Base-by-base conservation (phyloP, 2,113 vertebrate genomes). In the Clarias batrachus region DNA sequence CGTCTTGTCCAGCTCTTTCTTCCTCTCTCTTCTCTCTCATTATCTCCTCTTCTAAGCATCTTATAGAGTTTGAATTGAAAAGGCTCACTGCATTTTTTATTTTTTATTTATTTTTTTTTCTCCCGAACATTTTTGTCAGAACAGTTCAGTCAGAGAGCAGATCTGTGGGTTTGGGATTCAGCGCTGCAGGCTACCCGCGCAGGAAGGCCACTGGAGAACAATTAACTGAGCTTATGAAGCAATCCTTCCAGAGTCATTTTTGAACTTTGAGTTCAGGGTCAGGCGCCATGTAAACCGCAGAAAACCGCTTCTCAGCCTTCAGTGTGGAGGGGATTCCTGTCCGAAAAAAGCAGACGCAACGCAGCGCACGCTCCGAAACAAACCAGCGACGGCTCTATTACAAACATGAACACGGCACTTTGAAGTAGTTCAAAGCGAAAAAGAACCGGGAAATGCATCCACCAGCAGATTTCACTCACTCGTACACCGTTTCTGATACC, bases 221-320 rank as follows among this genome's bases (percentile, higher is more conserved):
- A 88, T 89, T 89, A 88, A 84, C 74, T 62, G 54, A 87, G 86
- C 86, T 87, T 86, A 86, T 78, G 81, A 88, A 83, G 66, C 71
- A 62, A 88, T 83, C 81, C 74, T 82, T 83, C 37, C 70, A 82
- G 77, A 81, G 85, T 73, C 65, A 62, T 81, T 86, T 78, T 79
- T 86, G 73, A 66, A 83, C 73, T 73, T 62, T 81, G 56, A 81
- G 71, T 86, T 88, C 81, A 83, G 89, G 89, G 89, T 89, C 89
- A 88, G 62, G 27, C 57, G 56, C 56, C 82, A 76, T 77, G 82
- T 83, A 87, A 48, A 86, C 84, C 70, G 37, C 71, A 30, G 7
- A 11, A 27, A 60, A 79, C 74, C 48, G 14, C 52, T 37, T 56
- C 65, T 41, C 41, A 21, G 30, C 48, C 76, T 27, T 81, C n/a